These are phyloP conservation scores for Aspidiotus rigidus DNA, from an alignment of 2,888 invertebrate genomes.

Conservation along the genomic window DNA sequence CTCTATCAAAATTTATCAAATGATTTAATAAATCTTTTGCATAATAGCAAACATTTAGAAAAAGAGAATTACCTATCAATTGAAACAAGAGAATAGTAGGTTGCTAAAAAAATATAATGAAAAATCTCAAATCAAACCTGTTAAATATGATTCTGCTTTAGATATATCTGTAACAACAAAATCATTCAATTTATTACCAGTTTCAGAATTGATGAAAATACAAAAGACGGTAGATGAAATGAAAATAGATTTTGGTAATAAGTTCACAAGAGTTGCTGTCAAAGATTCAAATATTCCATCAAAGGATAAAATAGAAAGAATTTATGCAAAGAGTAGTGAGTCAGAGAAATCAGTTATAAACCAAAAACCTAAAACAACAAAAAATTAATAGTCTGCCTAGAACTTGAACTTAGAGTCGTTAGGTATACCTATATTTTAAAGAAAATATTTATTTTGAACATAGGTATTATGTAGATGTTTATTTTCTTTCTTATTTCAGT, in stretches of 20 bases:
- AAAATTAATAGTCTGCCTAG: background rate
- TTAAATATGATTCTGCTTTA: too few species aligned
- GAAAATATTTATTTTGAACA: background rate
- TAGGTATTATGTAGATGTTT: slow-evolving; percentile 1
- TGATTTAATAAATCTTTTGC: slow-evolving; percentile 19
- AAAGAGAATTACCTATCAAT: slow-evolving; percentile 20
- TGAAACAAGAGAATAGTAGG: slow-evolving; percentile 15
- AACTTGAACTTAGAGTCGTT: background rate
- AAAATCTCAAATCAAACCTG: too few species aligned
- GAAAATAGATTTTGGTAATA: too few species aligned
- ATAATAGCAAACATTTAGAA: slow-evolving; percentile 20
- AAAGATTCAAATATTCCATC: too few species aligned
- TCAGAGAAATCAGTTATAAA: slow-evolving; percentile 11
- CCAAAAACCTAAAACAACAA: slow-evolving; percentile 1
- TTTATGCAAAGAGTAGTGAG: slow-evolving; percentile 9
- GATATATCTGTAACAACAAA: too few species aligned
- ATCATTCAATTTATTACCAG: too few species aligned
- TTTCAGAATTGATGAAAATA: too few species aligned
- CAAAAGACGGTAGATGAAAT: too few species aligned
- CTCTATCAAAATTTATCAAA: slow-evolving; percentile 20
- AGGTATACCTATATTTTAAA: background rate
- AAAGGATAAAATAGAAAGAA: too few species aligned
- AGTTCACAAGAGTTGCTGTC: too few species aligned
- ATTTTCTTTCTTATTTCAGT: background rate
- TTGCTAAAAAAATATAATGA: slow-evolving; percentile 10